These are phyloP conservation scores for Monochamus saltuarius DNA, from an alignment of 1,140 invertebrate species.

Conservation along the genomic window DNA sequence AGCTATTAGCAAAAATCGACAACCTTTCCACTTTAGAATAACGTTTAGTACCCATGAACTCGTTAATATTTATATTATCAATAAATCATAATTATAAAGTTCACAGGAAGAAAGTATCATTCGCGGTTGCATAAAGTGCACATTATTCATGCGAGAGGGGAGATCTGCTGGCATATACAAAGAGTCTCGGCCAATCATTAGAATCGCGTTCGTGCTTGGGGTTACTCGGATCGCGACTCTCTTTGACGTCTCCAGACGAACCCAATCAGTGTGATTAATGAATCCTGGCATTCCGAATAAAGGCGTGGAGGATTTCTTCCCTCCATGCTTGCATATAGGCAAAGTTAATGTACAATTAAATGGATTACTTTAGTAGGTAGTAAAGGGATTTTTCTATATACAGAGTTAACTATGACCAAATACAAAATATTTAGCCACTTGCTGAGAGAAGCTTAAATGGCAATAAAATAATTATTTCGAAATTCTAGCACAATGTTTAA, in stretches of 20 bases:
- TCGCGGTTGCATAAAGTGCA: constrained; percentile 14
- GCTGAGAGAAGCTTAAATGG: too few species aligned
- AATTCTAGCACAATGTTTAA: too few species aligned
- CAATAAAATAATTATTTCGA: too few species aligned
- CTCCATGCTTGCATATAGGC: too few species aligned
- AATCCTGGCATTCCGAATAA: background rate
- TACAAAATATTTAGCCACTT: too few species aligned
- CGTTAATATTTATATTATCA: constrained; percentile 16
- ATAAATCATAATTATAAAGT: constrained; percentile 24
- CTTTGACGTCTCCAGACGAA: constrained; percentile 28
- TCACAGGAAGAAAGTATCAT: constrained; percentile 19
- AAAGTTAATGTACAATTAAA: too few species aligned
- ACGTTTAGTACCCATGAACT: constrained; percentile 9
- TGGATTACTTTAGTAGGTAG: too few species aligned
- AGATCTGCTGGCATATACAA: constrained; percentile 24
- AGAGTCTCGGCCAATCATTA: constrained; percentile 31
- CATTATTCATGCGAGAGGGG: background rate
- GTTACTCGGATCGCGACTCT: constrained; percentile 19
- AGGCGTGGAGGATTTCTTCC: too few species aligned
- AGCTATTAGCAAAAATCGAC: background rate
- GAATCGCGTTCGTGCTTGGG: constrained; percentile 2
- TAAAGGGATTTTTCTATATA: too few species aligned
- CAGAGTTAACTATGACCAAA: too few species aligned
- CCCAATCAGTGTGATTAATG: constrained; percentile 33
- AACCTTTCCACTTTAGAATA: background rate